Percentiles rank a stretch among this genome's conserved stretches.
Evolutionary conservation across 2,797 vertebrate genomes (phyloP).

Genomic region (Prionace glauca): DNA sequence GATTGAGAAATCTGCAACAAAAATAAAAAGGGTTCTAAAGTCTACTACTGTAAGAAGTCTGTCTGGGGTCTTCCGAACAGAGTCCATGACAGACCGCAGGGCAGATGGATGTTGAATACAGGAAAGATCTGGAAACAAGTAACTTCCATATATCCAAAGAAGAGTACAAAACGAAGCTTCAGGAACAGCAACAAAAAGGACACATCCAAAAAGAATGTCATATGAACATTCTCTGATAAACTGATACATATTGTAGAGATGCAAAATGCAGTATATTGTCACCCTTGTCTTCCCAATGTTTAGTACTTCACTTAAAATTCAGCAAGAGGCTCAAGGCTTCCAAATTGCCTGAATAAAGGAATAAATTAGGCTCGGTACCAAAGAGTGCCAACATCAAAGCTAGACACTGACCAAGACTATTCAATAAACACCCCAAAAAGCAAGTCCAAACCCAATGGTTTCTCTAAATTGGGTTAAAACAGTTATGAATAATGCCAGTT

Average conservation of each 20-base stretch:
- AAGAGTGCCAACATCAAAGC: neutral
- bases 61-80: neutral
- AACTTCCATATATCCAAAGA: neutral
- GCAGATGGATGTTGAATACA: neutral
- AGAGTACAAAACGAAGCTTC: neutral
- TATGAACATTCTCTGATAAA: neutral
- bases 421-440: neutral
- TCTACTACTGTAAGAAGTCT: neutral
- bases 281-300: neutral
- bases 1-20: neutral
- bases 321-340: neutral
- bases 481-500: neutral
- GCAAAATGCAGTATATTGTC: neutral
- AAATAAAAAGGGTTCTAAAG: slow-evolving; percentile 5
- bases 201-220: neutral
- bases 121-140: neutral
- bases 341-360: neutral
- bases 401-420: neutral
- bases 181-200: neutral
- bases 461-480: neutral
- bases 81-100: neutral
- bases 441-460: neutral
- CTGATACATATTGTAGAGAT: neutral
- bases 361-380: neutral
- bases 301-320: slow-evolving; percentile 22